Base-by-base conservation (phyloP, 1,140 invertebrate genomes). In the Drosophila yakuba region DNA sequence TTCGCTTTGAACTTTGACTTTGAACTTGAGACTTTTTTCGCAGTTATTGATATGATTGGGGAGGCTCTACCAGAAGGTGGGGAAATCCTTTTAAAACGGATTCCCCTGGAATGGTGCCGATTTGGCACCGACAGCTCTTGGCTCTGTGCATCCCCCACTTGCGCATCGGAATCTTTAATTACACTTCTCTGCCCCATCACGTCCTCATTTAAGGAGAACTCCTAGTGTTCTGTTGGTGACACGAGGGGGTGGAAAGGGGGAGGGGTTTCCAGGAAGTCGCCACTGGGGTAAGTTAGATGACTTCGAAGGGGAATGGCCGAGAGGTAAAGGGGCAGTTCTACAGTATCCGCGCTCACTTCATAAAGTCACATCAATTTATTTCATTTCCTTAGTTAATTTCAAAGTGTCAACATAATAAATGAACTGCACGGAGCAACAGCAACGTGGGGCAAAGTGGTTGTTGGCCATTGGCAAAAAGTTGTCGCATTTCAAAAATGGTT, bases 321-420 rank as follows among this genome's bases (percentile, higher is more conserved):
- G 50, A n/a, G 48, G 23, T 14, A 39, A 17, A 11, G 45, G 63
- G 74, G 62, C 61, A 77, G 63, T 78, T 66, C 38, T 75, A 66
- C 73, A 58, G 60, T 59, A 61, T 75, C 61, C 43, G 73, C 74
- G 78, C 78, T 82, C 74, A 80, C 84, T 88, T 88, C 83, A 88
- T 88, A 88, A 83, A 88, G 83, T 88, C 83, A 88, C 83, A 88
- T 88, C 84, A 88, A 89, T 88, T 88, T 89, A 88, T 88, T 88
- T 88, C 68, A 88, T 89, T 88, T 88, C 84, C 83, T 89, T 78
- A 89, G 84, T 89, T 88, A 88, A 89, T 88, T 88, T 88, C 84
- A 84, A 88, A 88, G 84, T 88, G 84, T 89, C 84, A 88, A 88
- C 84, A 88, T 88, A 89, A 88, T 89, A 88, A 88, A 88, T 88